Evolutionary conservation across 2,113 vertebrate genomes (phyloP), one percentile per base, ranked within the genome.

Genomic region (Planiliza haematocheilus): DNA sequence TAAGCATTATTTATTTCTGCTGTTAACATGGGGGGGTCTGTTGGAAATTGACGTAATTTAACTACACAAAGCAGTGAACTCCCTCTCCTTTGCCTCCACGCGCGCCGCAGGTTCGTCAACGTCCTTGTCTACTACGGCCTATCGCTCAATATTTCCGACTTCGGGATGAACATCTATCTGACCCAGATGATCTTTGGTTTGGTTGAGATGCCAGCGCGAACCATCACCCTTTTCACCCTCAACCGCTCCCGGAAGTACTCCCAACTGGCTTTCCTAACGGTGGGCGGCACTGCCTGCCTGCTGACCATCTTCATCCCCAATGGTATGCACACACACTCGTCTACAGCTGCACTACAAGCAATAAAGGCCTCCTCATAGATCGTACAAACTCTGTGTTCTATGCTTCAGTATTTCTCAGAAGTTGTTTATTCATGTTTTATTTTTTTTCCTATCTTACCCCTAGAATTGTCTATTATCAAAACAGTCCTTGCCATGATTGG

Each of bases 81-180:
- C 17, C 52, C 11, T 34, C 5, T 14, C n/a, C 7, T 9, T 10
- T 37, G 14, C 46, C n/a, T 52, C 0, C 10, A 18, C 13, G 1
- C 3, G 8, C 18, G 21, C 49, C 64, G 8, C 78, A 88, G 88
- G 81, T 94, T 93, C 10, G 88, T 94, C 78, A 94, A 94, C 2
- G 92, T 94, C 57, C 94, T 96, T 0, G 92, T 94, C 69, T 97
- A 96, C 62, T 96, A 93, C 7, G 88, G 91, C 14, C 67, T 93
- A 43, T 93, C 91, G 2, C 78, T 91, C 70, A 92, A 91, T 77
- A 87, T 93, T 11, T 88, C 87, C 34, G 83, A 91, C 79, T 92
- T 95, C 0, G 93, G 91, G 1, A 91, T 93, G 85, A 86, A 96
- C 81, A 76, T 95, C 58, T 95, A 95, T 85, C 82, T 96, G 83